Conservation (phyloP, 2,888 invertebrate species). For the Balanococcus diminutus region DNA sequence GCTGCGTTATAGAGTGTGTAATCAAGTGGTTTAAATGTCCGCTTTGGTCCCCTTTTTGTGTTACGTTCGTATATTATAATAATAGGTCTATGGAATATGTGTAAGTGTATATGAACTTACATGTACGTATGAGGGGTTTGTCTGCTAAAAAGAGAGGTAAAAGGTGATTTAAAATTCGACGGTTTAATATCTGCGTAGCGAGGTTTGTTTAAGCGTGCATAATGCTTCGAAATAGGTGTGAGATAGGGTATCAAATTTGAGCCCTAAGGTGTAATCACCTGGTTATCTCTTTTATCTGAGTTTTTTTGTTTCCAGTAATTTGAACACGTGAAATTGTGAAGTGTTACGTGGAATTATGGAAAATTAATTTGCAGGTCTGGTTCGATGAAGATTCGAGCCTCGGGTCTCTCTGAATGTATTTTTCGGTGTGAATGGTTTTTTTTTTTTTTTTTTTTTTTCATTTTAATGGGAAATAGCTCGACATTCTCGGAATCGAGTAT, state of each 20-base stretch:
- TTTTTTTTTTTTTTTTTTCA: no score
- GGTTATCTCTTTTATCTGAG: no score
- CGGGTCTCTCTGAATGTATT: no score
- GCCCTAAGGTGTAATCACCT: not conserved
- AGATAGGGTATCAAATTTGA: not conserved
- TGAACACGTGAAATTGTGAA: no score
- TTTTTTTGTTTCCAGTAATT: no score
- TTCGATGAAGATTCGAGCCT: no score
- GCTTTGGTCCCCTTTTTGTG: not conserved
- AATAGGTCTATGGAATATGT: not conserved
- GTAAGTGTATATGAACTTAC: not conserved
- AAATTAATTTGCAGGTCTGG: no score
- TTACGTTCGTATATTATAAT: not conserved
- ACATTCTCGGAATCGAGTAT: no score
- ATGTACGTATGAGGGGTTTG: not conserved
- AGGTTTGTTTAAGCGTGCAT: not conserved
- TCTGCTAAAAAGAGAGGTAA: not conserved
- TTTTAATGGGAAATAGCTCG: no score
- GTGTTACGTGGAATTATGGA: no score
- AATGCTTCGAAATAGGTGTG: not conserved
- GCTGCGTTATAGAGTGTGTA: constrained; percentile 23
- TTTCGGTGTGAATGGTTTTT: no score
- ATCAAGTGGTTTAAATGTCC: constrained; percentile 19
- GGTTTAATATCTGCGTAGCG: not conserved
- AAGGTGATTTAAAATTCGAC: not conserved